Conservation (phyloP, 2,113 vertebrate species). For the Periophthalmus modestus region DNA sequence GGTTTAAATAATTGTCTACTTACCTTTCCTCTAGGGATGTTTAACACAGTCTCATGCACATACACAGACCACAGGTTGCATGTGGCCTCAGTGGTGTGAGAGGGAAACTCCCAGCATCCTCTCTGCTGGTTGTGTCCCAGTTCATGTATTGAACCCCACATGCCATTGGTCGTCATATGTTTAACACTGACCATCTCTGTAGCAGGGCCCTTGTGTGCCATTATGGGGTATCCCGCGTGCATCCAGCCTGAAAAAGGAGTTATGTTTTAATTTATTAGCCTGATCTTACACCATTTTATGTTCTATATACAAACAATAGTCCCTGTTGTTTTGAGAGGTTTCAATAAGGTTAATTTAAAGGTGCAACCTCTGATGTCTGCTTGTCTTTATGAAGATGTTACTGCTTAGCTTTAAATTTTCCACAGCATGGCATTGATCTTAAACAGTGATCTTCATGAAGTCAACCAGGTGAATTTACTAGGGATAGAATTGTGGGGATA, state of each 20-base stretch:
- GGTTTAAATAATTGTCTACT: not conserved
- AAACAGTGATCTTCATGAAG: too few relatives aligned
- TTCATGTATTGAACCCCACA: constrained; percentile 75
- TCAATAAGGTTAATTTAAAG: not conserved
- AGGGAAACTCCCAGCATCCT: constrained; percentile 76
- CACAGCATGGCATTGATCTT: too few relatives aligned
- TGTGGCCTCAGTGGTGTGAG: constrained; percentile 80
- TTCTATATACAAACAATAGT: not conserved
- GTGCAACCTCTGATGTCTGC: too few relatives aligned
- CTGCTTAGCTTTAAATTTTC: too few relatives aligned
- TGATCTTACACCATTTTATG: not conserved
- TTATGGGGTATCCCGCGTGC: constrained; percentile 83
- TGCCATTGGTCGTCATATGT: constrained; percentile 2
- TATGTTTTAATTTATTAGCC: not conserved
- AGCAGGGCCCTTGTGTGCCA: constrained; percentile 36
- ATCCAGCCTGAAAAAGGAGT: constrained; percentile 73
- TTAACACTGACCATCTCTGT: constrained; percentile 23
- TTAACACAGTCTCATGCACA: constrained; percentile 71
- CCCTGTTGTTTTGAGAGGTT: not conserved
- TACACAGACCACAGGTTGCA: constrained; percentile 86
- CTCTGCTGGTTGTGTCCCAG: constrained; percentile 84
- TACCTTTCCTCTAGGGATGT: constrained; percentile 57
- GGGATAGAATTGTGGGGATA: too few relatives aligned
- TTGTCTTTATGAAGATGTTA: too few relatives aligned
- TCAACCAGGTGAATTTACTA: too few relatives aligned